Percentiles rank a stretch among this genome's conserved stretches.
phyloP scores from a whole-genome alignment of 2,888 invertebrate genomes.

The Autographa gamma region DNA sequence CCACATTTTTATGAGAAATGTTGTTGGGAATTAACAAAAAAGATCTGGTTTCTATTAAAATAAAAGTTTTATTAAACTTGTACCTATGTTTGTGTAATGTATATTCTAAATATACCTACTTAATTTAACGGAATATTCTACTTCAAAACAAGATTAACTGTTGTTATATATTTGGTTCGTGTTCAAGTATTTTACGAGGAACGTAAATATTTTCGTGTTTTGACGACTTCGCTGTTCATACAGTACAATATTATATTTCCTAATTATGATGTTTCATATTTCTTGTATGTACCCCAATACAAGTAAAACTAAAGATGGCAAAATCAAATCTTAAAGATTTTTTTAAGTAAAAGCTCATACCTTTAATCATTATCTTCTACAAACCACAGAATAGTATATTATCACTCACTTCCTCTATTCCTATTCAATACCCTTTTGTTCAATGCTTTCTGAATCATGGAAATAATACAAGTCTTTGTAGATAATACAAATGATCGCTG shows the following conservation, averaged over 20 bases:
- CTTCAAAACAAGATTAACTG: not conserved
- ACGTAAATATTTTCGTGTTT: slow-evolving; percentile 50
- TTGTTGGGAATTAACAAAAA: no score
- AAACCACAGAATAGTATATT: not conserved
- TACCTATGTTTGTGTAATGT: no score
- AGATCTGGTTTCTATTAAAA: no score
- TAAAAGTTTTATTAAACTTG: no score
- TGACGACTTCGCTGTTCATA: slow-evolving; percentile 23
- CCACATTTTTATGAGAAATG: not conserved
- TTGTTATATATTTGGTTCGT: not conserved
- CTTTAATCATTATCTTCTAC: not conserved
- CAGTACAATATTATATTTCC: not conserved
- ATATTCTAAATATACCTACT: no score
- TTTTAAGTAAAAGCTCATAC: no score
- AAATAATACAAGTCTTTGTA: not conserved
- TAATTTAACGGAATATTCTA: no score
- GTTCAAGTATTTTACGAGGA: slow-evolving; percentile 29
- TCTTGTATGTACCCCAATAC: not conserved
- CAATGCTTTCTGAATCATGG: slow-evolving; percentile 2
- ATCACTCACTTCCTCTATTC: slow-evolving; percentile 17
- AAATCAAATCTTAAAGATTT: no score
- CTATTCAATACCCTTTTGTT: slow-evolving; percentile 25
- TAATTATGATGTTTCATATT: not conserved
- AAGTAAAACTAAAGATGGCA: not conserved
- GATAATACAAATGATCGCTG: not conserved